phyloP scores from a whole-genome alignment of 2,797 vertebrate species.

The Poecilia gillii region DNA sequence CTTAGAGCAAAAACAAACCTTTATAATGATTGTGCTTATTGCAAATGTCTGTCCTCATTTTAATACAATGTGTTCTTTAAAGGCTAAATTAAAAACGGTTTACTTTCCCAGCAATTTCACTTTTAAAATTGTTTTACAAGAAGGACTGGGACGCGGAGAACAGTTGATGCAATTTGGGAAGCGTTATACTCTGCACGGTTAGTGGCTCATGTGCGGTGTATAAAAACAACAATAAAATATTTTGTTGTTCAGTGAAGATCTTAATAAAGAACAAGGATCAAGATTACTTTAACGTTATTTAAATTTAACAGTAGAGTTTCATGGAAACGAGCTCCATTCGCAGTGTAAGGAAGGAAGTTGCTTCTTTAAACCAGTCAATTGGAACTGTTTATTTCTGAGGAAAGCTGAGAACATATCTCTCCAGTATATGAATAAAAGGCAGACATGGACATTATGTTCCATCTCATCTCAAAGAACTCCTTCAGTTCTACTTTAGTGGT shows the following conservation, averaged over 20 bases:
- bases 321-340: neutral
- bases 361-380: neutral
- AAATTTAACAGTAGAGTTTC: neutral
- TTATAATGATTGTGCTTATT: neutral
- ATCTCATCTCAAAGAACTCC: neutral
- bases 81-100: neutral
- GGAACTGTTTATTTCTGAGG: neutral
- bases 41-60: neutral
- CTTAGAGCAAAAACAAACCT: neutral
- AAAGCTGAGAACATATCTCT: neutral
- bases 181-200: neutral
- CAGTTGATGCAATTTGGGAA: neutral
- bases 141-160: neutral
- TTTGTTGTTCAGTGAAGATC: neutral
- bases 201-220: neutral
- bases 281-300: neutral
- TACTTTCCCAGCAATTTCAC: neutral
- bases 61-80: neutral
- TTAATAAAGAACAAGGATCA: neutral
- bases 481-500: neutral
- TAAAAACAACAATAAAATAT: neutral
- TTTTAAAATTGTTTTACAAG: conserved; percentile 3
- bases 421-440: neutral
- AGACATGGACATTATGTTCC: neutral
- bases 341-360: too few species aligned